Evolutionary conservation across 2,113 vertebrate species (phyloP).

Genomic region (Sinosuthora webbiana): DNA sequence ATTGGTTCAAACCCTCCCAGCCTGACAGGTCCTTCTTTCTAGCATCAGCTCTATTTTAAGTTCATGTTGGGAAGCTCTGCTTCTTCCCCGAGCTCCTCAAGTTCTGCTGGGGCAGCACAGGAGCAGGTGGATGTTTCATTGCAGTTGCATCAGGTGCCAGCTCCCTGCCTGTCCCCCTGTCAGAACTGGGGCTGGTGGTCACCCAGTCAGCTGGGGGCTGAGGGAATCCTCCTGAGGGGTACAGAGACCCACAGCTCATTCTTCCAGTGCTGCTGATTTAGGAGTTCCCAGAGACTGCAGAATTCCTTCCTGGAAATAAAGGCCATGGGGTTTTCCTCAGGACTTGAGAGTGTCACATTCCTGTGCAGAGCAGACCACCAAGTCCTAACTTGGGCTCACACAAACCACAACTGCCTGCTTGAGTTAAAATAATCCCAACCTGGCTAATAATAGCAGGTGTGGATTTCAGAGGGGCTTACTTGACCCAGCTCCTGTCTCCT

Average conservation of each 20-base stretch:
- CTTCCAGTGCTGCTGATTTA: background rate
- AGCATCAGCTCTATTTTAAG: background rate
- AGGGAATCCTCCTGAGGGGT: background rate
- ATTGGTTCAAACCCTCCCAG: background rate
- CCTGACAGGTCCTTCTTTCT: background rate
- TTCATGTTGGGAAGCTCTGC: background rate
- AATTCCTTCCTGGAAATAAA: background rate
- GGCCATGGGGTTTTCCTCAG: background rate
- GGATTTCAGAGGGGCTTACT: background rate
- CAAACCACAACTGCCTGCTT: background rate
- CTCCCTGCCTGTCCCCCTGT: fast-evolving
- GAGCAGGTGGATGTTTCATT: fast-evolving
- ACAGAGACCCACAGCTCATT: background rate
- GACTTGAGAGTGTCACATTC: fast-evolving
- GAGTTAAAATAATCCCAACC: background rate
- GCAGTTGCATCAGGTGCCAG: fast-evolving
- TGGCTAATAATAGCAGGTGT: background rate
- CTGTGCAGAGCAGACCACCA: background rate
- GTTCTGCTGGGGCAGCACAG: background rate
- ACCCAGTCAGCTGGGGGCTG: background rate
- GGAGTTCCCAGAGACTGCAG: background rate
- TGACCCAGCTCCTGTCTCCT: background rate
- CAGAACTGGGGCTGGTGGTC: background rate
- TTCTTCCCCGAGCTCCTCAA: background rate
- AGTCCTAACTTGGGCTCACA: background rate